These are phyloP conservation scores for Musca domestica DNA, from an alignment of 1,140 invertebrate species.

Conservation along the genomic window DNA sequence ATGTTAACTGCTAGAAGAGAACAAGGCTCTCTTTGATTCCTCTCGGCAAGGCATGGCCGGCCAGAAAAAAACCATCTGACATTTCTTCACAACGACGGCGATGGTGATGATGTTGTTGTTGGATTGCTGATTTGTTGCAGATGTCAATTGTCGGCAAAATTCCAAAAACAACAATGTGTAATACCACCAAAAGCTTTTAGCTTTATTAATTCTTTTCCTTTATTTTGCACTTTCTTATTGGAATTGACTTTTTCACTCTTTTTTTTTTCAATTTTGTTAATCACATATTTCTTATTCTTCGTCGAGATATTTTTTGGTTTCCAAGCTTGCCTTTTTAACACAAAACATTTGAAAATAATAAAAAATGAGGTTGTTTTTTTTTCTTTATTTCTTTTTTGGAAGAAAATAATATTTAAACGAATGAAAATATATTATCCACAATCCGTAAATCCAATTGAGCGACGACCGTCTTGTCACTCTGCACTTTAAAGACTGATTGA, in stretches of 20 bases:
- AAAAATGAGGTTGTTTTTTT: neutral
- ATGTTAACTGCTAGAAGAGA: neutral
- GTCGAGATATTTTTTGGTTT: neutral
- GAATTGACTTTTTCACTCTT: neutral
- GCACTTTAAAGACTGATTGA: slow-evolving; percentile 23
- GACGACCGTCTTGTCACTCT: slow-evolving; percentile 22
- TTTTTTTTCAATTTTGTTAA: neutral
- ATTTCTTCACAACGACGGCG: too few relatives aligned
- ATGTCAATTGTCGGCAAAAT: neutral
- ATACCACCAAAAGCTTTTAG: neutral
- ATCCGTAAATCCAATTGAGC: slow-evolving; percentile 17
- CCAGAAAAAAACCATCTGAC: too few relatives aligned
- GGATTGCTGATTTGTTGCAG: neutral
- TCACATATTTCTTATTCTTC: neutral
- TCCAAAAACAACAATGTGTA: neutral
- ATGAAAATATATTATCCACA: neutral
- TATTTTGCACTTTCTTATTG: slow-evolving; percentile 8
- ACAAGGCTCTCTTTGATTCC: too few relatives aligned
- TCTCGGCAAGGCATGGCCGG: too few relatives aligned
- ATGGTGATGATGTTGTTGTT: neutral
- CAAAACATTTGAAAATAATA: neutral
- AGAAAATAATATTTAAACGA: slow-evolving; percentile 9
- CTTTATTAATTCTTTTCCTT: neutral
- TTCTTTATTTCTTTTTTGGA: neutral
- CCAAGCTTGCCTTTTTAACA: neutral